A percentile compares a stretch with the other conserved stretches of the same genome.
Conservation (phyloP, 2,113 vertebrate genomes). For the Pontoporia blainvillei region DNA sequence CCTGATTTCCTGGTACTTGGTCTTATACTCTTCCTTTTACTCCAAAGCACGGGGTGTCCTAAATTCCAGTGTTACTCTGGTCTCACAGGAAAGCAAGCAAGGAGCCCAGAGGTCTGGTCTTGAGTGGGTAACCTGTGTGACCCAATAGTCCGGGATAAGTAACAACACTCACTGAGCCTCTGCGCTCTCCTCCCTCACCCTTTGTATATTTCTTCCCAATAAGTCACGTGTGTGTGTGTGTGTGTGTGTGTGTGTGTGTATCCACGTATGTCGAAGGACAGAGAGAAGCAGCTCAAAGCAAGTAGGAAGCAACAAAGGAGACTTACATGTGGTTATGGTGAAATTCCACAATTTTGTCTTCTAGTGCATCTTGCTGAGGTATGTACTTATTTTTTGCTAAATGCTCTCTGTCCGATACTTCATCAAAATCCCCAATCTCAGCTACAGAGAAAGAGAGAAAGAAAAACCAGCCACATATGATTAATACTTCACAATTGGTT, state of each 20-base stretch:
- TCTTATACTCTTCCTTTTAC: neutral
- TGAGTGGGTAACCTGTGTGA: neutral
- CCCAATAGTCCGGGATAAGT: neutral
- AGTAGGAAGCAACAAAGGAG: accelerated
- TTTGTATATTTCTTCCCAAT: neutral
- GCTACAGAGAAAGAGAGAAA: constrained; percentile 80
- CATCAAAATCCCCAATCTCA: constrained; percentile 98
- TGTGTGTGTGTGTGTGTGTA: neutral
- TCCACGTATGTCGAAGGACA: neutral
- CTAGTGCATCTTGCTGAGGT: constrained; percentile 95
- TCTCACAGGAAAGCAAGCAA: neutral
- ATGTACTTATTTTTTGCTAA: constrained; percentile 97
- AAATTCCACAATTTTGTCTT: constrained; percentile 97
- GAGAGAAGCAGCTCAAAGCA: neutral
- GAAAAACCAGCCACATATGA: constrained; percentile 2
- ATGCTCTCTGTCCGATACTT: constrained; percentile 92
- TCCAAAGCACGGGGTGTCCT: neutral
- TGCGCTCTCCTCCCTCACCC: neutral
- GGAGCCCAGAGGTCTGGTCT: neutral
- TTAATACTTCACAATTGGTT: neutral
- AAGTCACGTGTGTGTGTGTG: neutral
- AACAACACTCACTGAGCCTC: no score
- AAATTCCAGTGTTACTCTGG: neutral
- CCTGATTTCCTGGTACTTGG: neutral
- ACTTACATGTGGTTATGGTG: constrained; percentile 95